A percentile compares a stretch with the other conserved stretches of the same genome.
Conservation (phyloP, 2,113 vertebrate species). For the Mungos mungo region DNA sequence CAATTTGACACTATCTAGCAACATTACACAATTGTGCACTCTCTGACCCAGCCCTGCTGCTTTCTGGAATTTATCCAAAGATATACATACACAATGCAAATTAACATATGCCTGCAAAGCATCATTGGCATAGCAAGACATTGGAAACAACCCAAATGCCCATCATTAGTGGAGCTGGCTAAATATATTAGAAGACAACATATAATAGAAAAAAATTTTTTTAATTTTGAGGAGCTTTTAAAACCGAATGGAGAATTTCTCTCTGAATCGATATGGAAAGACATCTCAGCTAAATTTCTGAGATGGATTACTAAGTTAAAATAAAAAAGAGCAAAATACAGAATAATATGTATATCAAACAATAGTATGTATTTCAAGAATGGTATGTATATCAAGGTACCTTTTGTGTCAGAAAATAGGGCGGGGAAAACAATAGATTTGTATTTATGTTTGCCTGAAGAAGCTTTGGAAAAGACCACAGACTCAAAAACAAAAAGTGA, state of each 20-base stretch:
- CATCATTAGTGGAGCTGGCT: neutral
- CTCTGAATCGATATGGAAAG: neutral
- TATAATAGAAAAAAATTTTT: neutral
- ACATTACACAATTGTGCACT: neutral
- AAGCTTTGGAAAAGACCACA: neutral
- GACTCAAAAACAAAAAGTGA: neutral
- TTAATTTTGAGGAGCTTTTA: slow-evolving; percentile 43
- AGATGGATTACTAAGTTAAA: neutral
- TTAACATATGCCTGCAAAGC: neutral
- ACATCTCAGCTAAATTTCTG: neutral
- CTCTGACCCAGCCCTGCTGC: neutral
- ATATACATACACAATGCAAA: neutral
- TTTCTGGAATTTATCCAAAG: slow-evolving; percentile 24
- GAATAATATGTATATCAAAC: neutral
- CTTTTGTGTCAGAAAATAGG: neutral
- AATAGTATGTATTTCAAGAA: neutral
- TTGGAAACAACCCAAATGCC: neutral
- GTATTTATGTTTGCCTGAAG: neutral
- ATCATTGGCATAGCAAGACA: neutral
- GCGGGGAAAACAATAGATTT: neutral
- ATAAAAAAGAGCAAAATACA: neutral
- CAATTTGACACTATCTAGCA: neutral
- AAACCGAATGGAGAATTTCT: slow-evolving; percentile 37
- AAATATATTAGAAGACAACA: neutral
- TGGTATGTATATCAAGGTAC: neutral